These are phyloP conservation scores for Hydrozoanthus tunicans DNA, from an alignment of 64 coral and sea anemone genomes.

Conservation along the genomic window DNA sequence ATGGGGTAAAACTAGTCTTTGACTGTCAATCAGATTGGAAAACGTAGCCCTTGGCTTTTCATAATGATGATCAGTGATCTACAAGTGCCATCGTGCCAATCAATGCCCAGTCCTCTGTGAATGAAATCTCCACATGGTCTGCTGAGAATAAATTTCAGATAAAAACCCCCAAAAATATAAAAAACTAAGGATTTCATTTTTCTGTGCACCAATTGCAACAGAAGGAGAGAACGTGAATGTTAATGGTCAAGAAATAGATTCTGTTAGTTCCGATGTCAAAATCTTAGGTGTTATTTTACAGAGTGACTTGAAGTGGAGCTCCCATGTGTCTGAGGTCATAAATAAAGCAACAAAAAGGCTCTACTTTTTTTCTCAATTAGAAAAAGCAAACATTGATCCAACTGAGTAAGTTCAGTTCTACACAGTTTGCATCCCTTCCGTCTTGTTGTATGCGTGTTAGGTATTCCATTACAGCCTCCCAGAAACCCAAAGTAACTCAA, in stretches of 20 bases:
- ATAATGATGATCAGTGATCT: not conserved
- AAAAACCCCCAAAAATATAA: not conserved
- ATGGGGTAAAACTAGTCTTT: not conserved
- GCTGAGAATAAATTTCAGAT: too few relatives aligned
- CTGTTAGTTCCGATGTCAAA: too few relatives aligned
- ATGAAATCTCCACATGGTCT: too few relatives aligned
- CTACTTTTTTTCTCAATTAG: constrained; percentile 33
- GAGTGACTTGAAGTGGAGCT: too few relatives aligned
- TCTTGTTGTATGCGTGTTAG: not conserved
- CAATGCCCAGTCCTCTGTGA: not conserved
- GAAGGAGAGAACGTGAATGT: too few relatives aligned
- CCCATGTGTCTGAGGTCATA: not conserved
- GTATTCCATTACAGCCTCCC: not conserved
- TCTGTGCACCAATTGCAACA: too few relatives aligned
- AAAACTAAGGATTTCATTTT: too few relatives aligned
- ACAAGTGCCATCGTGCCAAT: not conserved
- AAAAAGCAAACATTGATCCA: constrained; percentile 45
- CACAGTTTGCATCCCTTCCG: not conserved
- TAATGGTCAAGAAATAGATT: too few relatives aligned
- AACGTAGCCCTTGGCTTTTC: not conserved
- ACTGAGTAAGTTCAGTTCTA: not conserved
- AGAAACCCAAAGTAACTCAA: too few relatives aligned
- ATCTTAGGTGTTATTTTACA: too few relatives aligned
- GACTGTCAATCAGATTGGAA: not conserved
- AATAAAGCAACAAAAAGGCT: not conserved